Percentiles rank a stretch among this genome's conserved stretches.
These are phyloP conservation scores for Plutomurus gul DNA, from an alignment of 1,140 invertebrate species.

Conservation along the genomic window DNA sequence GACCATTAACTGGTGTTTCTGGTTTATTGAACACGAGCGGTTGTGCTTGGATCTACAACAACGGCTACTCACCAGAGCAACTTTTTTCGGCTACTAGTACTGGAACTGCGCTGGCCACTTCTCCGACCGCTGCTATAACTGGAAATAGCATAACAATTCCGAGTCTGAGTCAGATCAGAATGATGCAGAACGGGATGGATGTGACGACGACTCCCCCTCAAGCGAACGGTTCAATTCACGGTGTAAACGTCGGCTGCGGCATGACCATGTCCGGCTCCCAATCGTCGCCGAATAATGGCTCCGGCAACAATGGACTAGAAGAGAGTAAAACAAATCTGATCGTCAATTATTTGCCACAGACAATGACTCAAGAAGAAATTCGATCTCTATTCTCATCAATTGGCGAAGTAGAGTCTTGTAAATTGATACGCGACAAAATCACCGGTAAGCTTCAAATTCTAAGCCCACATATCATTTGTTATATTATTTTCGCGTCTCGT, in stretches of 20 bases:
- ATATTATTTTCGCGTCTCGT: constrained; percentile 32
- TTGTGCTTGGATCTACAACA: background rate
- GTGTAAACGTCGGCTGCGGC: constrained; percentile 45
- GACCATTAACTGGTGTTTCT: background rate
- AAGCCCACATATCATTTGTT: constrained; percentile 28
- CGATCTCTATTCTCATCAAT: constrained; percentile 95
- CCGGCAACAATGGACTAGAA: constrained; percentile 65
- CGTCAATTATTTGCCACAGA: constrained; percentile 99
- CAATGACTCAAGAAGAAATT: constrained; percentile 99
- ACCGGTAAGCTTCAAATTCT: constrained; percentile 71
- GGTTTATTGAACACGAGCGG: background rate
- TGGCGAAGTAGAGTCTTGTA: constrained; percentile 98
- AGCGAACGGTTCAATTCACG: constrained; percentile 56
- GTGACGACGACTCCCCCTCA: constrained; percentile 55
- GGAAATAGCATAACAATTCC: background rate
- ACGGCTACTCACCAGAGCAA: background rate
- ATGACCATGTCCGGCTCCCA: constrained; percentile 43
- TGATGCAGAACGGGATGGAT: constrained; percentile 85
- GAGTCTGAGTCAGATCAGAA: constrained; percentile 57
- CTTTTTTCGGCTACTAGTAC: background rate
- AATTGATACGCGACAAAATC: constrained; percentile 97
- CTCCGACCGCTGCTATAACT: background rate
- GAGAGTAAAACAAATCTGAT: constrained; percentile 98
- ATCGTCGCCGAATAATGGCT: constrained; percentile 47
- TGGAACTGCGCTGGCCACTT: background rate